Percentiles rank a stretch among this genome's conserved stretches.
phyloP scores from a whole-genome alignment of 2,888 invertebrate genomes.

The Tortricodes alternella region DNA sequence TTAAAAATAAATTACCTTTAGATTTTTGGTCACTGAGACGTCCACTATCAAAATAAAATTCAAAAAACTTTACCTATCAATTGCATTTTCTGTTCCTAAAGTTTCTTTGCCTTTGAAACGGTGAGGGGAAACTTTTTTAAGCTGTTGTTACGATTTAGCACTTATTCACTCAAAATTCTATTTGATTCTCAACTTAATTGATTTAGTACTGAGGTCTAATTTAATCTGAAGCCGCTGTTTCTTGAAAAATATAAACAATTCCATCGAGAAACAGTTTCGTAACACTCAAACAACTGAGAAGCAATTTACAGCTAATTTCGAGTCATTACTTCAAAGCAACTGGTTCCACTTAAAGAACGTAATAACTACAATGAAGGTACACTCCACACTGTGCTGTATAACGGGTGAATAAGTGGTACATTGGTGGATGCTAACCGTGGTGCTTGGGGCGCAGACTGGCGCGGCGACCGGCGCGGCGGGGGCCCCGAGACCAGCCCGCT shows the following conservation, averaged over 20 bases:
- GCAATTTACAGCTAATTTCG: constrained; percentile 5
- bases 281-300: constrained; percentile 2
- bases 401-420: constrained; percentile 7
- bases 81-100: constrained; percentile 1
- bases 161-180: constrained; percentile 12
- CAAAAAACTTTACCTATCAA: no score
- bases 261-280: background rate
- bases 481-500: constrained; percentile 93
- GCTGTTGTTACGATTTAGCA: background rate
- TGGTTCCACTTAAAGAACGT: background rate
- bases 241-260: background rate
- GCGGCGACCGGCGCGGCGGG: constrained; percentile 79
- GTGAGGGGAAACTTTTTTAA: constrained; percentile 4
- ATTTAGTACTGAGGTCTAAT: no score
- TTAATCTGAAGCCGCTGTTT: no score
- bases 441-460: constrained; percentile 78
- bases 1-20: no score
- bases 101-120: constrained; percentile 14
- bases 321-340: background rate
- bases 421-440: constrained; percentile 50
- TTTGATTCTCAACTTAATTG: background rate
- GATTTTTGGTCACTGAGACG: no score
- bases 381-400: background rate
- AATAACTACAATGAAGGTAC: background rate
- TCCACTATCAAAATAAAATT: no score